Percentiles rank a stretch among this genome's conserved stretches.
These are phyloP conservation scores for Trichomalopsis sarcophagae DNA, from an alignment of 1,140 invertebrate species.

Conservation along the genomic window DNA sequence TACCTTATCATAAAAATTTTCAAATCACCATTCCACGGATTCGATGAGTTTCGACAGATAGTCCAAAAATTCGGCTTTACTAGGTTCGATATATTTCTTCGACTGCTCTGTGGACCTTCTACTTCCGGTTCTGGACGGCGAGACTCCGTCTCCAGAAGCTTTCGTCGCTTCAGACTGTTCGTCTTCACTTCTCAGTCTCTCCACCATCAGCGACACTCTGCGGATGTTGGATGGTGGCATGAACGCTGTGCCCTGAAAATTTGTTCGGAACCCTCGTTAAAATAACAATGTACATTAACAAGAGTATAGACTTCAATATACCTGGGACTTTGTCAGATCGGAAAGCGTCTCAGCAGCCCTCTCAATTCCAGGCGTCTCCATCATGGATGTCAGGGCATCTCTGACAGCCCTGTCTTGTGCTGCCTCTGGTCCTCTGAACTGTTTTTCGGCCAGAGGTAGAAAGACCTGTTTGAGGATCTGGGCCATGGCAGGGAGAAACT, in stretches of 20 bases:
- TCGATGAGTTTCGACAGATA: slow-evolving; percentile 66
- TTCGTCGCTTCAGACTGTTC: neutral
- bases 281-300: neutral
- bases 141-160: slow-evolving; percentile 21
- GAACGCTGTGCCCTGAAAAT: slow-evolving; percentile 64
- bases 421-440: slow-evolving; percentile 66
- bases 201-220: slow-evolving; percentile 72
- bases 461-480: slow-evolving; percentile 73
- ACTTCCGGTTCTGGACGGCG: slow-evolving; percentile 60
- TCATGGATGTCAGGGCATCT: slow-evolving; percentile 3
- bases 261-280: neutral
- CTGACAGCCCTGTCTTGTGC: slow-evolving; percentile 31
- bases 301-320: slow-evolving; percentile 12
- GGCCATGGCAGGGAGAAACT: slow-evolving; percentile 76
- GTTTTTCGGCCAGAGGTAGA: slow-evolving; percentile 73
- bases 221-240: slow-evolving; percentile 77
- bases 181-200: slow-evolving; percentile 59
- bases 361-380: slow-evolving; percentile 41
- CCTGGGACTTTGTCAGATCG: slow-evolving; percentile 54
- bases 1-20: neutral
- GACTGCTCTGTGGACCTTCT: neutral
- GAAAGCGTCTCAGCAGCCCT: slow-evolving; percentile 49
- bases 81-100: neutral
- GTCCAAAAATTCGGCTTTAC: slow-evolving; percentile 63
- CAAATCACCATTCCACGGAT: slow-evolving; percentile 61